phyloP scores from a whole-genome alignment of 2,888 invertebrate species.

The Standfussiana lucernea region DNA sequence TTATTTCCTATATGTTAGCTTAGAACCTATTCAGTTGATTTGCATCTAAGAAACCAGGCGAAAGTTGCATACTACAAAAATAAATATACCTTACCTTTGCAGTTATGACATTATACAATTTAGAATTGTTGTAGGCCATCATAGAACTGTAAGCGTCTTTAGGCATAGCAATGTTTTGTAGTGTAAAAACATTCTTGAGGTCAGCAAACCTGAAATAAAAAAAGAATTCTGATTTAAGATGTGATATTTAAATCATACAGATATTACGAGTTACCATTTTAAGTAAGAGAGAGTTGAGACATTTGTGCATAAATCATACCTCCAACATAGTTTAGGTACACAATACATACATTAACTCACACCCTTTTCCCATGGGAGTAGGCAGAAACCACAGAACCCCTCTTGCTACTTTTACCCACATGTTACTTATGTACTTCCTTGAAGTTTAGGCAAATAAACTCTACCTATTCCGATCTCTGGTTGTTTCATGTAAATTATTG shows the following conservation, averaged over 20 bases:
- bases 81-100: constrained; percentile 90
- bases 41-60: background rate
- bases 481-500: background rate
- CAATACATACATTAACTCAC: too few species aligned
- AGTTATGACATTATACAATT: constrained; percentile 96
- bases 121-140: constrained; percentile 97
- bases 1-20: background rate
- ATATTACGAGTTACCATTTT: background rate
- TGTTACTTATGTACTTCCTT: too few species aligned
- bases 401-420: too few species aligned
- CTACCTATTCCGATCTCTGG: background rate
- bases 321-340: background rate
- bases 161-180: constrained; percentile 93
- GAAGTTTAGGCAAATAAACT: background rate
- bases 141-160: constrained; percentile 94
- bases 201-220: constrained; percentile 86
- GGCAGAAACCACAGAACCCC: too few species aligned
- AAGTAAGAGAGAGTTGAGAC: background rate
- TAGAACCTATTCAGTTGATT: background rate
- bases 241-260: background rate
- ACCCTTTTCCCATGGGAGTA: too few species aligned
- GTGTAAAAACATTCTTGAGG: constrained; percentile 88
- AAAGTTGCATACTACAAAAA: background rate
- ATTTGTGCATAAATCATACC: background rate
- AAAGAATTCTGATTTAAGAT: background rate